Conservation (phyloP, 1,140 invertebrate genomes). For the Sycobia sp. region DNA sequence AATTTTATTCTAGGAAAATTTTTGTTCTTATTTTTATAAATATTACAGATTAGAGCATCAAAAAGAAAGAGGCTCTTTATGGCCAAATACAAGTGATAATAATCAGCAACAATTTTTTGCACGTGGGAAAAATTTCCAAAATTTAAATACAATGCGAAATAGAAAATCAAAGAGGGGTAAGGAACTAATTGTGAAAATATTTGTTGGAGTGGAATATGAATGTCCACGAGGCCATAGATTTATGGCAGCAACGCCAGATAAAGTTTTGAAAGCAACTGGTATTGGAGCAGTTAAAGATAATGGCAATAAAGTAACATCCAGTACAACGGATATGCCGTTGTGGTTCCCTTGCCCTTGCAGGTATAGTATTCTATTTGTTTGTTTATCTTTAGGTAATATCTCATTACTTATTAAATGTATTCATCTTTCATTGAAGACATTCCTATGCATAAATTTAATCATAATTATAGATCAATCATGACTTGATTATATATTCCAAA, state of each 20-base stretch:
- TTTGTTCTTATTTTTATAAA: neutral
- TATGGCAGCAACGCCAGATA: conserved; percentile 89
- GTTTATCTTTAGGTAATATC: conserved; percentile 11
- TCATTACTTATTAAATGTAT: conserved; percentile 14
- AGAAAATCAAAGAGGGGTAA: conserved; percentile 60
- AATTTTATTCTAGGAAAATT: too few relatives aligned
- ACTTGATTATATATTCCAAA: too few relatives aligned
- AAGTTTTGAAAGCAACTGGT: conserved; percentile 78
- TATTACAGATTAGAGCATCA: conserved; percentile 55
- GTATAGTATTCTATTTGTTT: conserved; percentile 51
- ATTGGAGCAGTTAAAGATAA: conserved; percentile 82
- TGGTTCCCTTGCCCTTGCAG: conserved; percentile 89
- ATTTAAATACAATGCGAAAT: conserved; percentile 52
- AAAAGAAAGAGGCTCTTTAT: conserved; percentile 55
- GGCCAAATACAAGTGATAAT: conserved; percentile 54
- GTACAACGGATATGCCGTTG: conserved; percentile 82
- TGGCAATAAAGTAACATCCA: conserved; percentile 79
- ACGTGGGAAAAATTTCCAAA: conserved; percentile 55
- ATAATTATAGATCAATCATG: conserved; percentile 6
- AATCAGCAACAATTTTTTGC: conserved; percentile 44
- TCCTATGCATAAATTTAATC: too few relatives aligned
- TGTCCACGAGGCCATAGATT: conserved; percentile 94
- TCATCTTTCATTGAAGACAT: neutral
- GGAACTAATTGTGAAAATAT: conserved; percentile 87
- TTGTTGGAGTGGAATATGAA: conserved; percentile 96